Conservation (phyloP, 2,888 invertebrate species). For the Trachelus troglodyta region DNA sequence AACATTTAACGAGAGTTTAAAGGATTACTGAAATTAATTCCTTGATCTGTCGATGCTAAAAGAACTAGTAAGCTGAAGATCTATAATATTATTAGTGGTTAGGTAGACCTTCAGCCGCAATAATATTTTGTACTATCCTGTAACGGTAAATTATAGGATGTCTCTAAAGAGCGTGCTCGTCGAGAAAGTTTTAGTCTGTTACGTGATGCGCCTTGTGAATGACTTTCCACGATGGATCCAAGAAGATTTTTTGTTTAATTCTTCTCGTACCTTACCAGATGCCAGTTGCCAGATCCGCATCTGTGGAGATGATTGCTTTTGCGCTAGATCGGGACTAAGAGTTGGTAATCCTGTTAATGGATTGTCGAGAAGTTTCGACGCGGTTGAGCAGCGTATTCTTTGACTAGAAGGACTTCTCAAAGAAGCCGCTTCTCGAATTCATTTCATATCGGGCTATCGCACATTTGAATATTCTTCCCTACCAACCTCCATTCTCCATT, state of each 20-base stretch:
- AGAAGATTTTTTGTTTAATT: not conserved
- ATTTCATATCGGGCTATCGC: no score
- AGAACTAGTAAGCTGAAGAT: not conserved
- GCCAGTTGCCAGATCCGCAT: not conserved
- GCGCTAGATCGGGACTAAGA: not conserved
- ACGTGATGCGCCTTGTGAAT: not conserved
- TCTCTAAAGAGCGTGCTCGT: not conserved
- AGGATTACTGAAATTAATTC: not conserved
- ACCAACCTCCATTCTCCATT: no score
- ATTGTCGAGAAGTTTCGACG: no score
- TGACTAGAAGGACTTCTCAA: no score
- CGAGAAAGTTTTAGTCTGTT: not conserved
- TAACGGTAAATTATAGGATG: not conserved
- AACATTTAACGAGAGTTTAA: not conserved
- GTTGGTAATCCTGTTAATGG: not conserved
- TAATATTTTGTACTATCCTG: not conserved
- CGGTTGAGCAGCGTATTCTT: no score
- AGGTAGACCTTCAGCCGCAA: not conserved
- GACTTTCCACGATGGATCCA: not conserved
- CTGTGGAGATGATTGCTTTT: not conserved
- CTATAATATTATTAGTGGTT: not conserved
- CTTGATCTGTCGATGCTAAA: not conserved
- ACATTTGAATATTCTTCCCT: no score
- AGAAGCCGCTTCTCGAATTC: no score
- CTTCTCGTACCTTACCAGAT: not conserved